Conservation (phyloP, 2,113 vertebrate species). For the Sander vitreus region DNA sequence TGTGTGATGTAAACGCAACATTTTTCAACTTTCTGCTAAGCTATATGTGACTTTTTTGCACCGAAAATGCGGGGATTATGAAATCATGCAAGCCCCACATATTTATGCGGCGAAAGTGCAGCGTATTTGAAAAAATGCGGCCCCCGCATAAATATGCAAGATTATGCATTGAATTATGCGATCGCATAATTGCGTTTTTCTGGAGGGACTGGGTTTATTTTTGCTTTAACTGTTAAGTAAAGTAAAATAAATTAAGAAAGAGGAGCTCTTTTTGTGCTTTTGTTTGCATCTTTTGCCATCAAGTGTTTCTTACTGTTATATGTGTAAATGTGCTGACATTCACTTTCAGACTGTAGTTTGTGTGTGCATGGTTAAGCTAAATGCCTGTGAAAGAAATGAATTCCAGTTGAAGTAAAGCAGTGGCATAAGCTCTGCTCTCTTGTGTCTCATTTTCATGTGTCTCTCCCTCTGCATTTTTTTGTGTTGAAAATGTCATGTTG, state of each 20-base stretch:
- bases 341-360: slow-evolving; percentile 15
- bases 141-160: no score
- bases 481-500: slow-evolving; percentile 52
- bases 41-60: no score
- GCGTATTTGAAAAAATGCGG: no score
- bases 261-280: not conserved
- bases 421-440: slow-evolving; percentile 34
- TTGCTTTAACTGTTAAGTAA: no score
- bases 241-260: not conserved
- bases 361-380: slow-evolving; percentile 17
- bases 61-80: no score
- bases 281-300: not conserved
- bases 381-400: slow-evolving; percentile 19
- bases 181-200: no score
- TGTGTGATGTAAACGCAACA: no score
- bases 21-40: no score
- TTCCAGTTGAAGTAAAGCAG: slow-evolving; percentile 15
- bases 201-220: not conserved
- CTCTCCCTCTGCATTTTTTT: slow-evolving; percentile 62
- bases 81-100: no score
- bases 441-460: slow-evolving; percentile 38
- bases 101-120: no score
- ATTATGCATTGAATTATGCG: no score
- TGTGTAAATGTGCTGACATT: slow-evolving; percentile 8
- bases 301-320: not conserved